Conservation (phyloP, 2,797 vertebrate genomes). For the Pristis pectinata region DNA sequence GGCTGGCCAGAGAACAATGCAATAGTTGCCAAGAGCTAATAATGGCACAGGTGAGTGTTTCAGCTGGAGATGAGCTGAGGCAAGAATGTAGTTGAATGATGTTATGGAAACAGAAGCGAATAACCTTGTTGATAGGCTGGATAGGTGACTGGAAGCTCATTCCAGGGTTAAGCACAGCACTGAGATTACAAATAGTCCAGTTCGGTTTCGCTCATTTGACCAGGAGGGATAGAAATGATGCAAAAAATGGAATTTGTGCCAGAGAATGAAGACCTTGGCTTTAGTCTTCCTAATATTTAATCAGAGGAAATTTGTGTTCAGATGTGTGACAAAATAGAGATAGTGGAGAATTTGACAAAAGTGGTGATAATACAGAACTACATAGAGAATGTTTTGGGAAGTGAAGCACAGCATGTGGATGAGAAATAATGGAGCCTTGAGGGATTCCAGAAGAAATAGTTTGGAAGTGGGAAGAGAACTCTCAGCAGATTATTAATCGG, state of each 20-base stretch:
- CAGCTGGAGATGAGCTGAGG: neutral
- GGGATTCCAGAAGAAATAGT: neutral
- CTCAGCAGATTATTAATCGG: neutral
- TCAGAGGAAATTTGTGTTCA: neutral
- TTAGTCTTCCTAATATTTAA: neutral
- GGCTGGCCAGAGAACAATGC: neutral
- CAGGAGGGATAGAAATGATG: neutral
- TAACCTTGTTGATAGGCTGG: neutral
- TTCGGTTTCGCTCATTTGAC: neutral
- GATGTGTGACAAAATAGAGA: neutral
- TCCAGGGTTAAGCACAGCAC: neutral
- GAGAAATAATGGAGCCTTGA: neutral
- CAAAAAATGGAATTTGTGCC: neutral
- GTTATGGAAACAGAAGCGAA: neutral
- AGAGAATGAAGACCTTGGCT: neutral
- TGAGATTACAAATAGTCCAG: neutral
- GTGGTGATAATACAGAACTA: neutral
- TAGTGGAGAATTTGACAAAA: neutral
- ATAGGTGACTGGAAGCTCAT: neutral
- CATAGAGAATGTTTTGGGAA: neutral
- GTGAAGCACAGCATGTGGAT: neutral
- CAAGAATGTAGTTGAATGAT: neutral
- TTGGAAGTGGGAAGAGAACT: neutral
- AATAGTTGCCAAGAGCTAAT: neutral
- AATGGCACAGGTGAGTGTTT: neutral